Evolutionary conservation across 37 sponge, comb jelly and placozoan genomes (phyloP).

Genomic region (Lycopodina hypogea): DNA sequence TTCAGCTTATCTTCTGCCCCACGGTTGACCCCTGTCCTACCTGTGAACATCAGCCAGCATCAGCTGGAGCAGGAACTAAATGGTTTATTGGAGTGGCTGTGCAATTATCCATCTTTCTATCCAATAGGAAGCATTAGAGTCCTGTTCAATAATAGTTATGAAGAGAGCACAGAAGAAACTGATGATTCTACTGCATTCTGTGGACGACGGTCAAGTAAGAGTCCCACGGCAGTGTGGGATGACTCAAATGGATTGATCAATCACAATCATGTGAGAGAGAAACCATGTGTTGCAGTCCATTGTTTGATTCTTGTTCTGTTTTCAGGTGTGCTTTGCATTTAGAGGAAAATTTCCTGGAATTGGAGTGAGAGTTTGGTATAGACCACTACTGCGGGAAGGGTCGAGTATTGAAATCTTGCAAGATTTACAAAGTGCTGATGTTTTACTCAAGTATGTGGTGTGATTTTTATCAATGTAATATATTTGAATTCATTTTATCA

Average conservation of each 20-base stretch:
- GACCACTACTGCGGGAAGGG: too few species aligned
- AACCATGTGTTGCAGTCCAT: background rate
- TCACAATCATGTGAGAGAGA: background rate
- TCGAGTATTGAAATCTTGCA: too few species aligned
- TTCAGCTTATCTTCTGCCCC: background rate
- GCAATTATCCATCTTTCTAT: background rate
- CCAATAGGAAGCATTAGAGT: background rate
- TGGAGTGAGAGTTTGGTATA: too few species aligned
- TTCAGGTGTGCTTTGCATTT: conserved; percentile 3
- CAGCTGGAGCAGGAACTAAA: background rate
- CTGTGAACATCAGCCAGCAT: background rate
- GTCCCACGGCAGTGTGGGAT: background rate
- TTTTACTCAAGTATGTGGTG: too few species aligned
- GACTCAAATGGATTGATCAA: background rate
- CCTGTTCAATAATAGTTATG: background rate
- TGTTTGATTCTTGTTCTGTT: background rate
- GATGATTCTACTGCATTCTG: conserved; percentile 1
- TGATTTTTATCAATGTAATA: too few species aligned
- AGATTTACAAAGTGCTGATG: too few species aligned
- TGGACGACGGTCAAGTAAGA: background rate
- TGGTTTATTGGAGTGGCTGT: conserved; percentile 18
- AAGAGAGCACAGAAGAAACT: background rate
- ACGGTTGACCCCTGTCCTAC: background rate
- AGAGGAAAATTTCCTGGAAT: background rate
- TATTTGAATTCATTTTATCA: too few species aligned